Base-by-base conservation (phyloP, 2,797 vertebrate genomes). In the Dryobates pubescens region DNA sequence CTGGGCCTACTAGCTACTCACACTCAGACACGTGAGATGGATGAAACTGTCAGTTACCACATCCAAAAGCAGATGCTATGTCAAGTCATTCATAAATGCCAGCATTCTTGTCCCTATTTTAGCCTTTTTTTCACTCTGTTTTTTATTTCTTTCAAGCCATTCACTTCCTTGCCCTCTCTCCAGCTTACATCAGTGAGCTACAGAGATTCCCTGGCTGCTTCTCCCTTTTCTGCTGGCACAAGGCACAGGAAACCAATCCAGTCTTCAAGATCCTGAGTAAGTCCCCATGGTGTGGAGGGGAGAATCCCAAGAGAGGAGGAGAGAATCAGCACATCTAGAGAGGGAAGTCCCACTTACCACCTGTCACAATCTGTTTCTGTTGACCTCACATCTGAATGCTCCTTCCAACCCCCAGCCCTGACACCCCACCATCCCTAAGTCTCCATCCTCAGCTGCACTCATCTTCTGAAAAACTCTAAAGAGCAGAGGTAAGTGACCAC, bases 41-140 rank as follows among this genome's bases (percentile, higher is more conserved):
- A 72, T 95, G 91, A 96, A 96, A 96, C 74, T 90, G 88, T 96
- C 92, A 92, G 65, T 85, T 36, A 71, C 79, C 3, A 1, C 6
- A 5, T 89, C 67, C 73, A 80, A 64, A 5, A 4, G n/a, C 17
- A 6, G 51, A 90, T 6, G 7, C 17, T 34, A 54, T 45, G 86
- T 86, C 94, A 96, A 84, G 56, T 32, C 54, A 32, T 90, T 75
- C 72, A 74, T 64, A 94, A 96, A 89, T 90, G 90, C 81, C 89
- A 95, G 81, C 0, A 0, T 68, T 86, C 18, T 64, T 76, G 34
- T 70, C 53, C 45, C 27, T 58, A 6, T 17, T 81, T 89, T 78
- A 85, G 82, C 62, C 38, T 14, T 17, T 63, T 81, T 10, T 10
- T 32, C 2, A 20, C 7, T 6, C 9, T 10, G 5, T 11, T 1